Base-by-base conservation (phyloP, 2,797 vertebrate genomes). In the Dicrostonyx torquatus region DNA sequence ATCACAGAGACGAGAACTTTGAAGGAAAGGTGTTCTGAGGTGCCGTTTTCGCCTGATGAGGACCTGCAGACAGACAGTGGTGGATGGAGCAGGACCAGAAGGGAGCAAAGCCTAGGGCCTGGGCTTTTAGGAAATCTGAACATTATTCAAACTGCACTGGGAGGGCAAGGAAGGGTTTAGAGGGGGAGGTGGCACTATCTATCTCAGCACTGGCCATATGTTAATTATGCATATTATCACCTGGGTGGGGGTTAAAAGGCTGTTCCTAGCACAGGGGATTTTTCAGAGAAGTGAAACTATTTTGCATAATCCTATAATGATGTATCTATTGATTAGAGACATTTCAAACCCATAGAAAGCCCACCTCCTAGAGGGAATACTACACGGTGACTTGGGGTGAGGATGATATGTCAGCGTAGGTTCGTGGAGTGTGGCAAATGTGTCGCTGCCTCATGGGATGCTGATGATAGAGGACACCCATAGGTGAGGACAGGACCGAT, bases 201-300 rank as follows among this genome's bases (percentile, higher is more conserved):
- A 6, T 60, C 31, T n/a, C 58, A 68, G 15, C 34, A 12, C 43
- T 70, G 43, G 15, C 34, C 40, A 86, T 68, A 64, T 45, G n/a
- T 91, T 31, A 45, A 60, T 82, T 88, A 58, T 34, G 40, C 29
- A 37, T 95, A 66, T 18, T 17, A 0, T 91, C 43, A 66, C 64
- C 66, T 24, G 68, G 87, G 62, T 29, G 7, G 18, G 88, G 76
- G 62, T 88, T 85, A 73, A 94, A 94, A 87, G 66, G n/a, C 40
- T 43, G 5, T 75, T 80, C 85, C 73, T 66, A 64, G 85, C 48
- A 43, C 40, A 66, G 86, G 94, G 76, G 76, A 86, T 70, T 95
- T 93, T 83, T 93, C 62, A 90, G 83, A 80, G 95, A 90, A 88
- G 77, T 58, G 73, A 90, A 90, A 92, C 89, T 76, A 62, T 66